Evolutionary conservation across 1,140 invertebrate genomes (phyloP).

Genomic region (Acyrthosiphon pisum): DNA sequence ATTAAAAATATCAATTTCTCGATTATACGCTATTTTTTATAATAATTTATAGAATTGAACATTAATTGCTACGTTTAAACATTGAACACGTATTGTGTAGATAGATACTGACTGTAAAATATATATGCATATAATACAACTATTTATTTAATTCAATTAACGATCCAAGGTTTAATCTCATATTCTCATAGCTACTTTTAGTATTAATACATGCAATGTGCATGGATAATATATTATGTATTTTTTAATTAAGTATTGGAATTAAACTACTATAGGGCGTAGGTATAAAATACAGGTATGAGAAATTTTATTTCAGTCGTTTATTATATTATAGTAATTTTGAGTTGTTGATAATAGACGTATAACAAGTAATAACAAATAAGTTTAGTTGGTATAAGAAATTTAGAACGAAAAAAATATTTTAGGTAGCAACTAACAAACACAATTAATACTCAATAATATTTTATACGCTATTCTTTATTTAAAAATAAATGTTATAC

Average conservation of each 20-base stretch:
- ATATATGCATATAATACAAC: not conserved
- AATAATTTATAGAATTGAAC: not conserved
- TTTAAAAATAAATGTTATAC: not conserved
- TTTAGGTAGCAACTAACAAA: not conserved
- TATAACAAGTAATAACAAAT: not conserved
- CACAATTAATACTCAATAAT: not conserved
- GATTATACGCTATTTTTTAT: not conserved
- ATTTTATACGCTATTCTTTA: not conserved
- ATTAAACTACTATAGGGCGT: not conserved
- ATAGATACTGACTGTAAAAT: not conserved
- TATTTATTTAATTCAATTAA: not conserved
- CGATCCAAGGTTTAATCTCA: not conserved
- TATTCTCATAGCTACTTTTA: not conserved
- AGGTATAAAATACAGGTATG: not conserved
- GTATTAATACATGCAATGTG: not conserved
- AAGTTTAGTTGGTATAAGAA: not conserved
- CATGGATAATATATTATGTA: too few relatives aligned
- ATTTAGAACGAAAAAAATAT: not conserved
- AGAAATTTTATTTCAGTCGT: not conserved
- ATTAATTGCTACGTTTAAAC: not conserved
- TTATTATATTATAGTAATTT: not conserved
- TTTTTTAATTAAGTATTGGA: not conserved
- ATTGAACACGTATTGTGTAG: not conserved
- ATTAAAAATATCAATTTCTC: not conserved
- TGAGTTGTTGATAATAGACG: not conserved